These are phyloP conservation scores for Lucilia cuprina DNA, from an alignment of 1,140 invertebrate genomes.

Conservation along the genomic window DNA sequence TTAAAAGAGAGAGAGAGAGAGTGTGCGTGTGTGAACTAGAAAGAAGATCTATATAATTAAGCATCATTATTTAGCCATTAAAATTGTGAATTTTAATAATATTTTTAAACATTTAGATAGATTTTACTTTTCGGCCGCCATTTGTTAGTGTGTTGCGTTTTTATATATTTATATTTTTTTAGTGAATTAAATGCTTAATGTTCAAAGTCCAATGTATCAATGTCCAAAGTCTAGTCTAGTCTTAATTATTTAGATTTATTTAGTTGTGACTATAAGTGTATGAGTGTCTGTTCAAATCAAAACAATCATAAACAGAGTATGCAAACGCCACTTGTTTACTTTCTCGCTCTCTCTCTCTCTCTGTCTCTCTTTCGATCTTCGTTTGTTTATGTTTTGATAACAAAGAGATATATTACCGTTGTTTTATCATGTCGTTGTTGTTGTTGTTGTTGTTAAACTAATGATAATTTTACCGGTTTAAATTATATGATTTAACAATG, in stretches of 20 bases:
- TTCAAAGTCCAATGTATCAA: conserved; percentile 61
- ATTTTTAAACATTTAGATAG: not conserved
- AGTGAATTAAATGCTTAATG: conserved; percentile 28
- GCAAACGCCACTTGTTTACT: not conserved
- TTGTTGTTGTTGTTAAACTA: not conserved
- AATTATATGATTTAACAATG: not conserved
- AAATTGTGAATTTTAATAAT: not conserved
- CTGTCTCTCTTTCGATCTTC: not conserved
- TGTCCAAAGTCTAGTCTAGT: conserved; percentile 61
- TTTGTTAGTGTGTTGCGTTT: not conserved
- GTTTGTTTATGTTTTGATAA: not conserved
- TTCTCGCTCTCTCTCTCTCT: not conserved
- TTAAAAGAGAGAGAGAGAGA: too few relatives aligned
- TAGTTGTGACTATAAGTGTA: not conserved
- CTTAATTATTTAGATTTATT: not conserved
- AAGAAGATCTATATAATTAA: conserved; percentile 37
- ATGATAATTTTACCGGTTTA: conserved; percentile 16
- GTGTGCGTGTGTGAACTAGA: not conserved
- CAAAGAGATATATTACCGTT: not conserved
- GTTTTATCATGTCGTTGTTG: not conserved
- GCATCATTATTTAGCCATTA: not conserved
- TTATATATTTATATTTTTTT: conserved; percentile 17
- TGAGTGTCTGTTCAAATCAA: not conserved
- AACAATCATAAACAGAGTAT: not conserved
- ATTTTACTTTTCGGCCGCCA: not conserved